Percentiles rank a stretch among this genome's conserved stretches.
These are phyloP conservation scores for Brachyistius frenatus DNA, from an alignment of 2,113 vertebrate species.

Conservation along the genomic window DNA sequence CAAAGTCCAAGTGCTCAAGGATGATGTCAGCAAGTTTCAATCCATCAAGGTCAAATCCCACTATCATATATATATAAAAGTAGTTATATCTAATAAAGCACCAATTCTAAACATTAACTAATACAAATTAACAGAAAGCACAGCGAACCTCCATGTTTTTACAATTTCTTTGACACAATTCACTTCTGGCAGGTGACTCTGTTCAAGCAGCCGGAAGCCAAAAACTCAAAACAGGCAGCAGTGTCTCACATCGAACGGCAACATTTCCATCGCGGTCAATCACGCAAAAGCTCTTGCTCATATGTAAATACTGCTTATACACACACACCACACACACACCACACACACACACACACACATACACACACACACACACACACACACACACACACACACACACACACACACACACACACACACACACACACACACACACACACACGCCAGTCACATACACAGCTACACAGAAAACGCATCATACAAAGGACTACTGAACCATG, in stretches of 20 bases:
- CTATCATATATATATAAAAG: background rate
- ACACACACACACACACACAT: no score
- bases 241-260: slow-evolving; percentile 17
- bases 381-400: no score
- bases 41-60: slow-evolving; percentile 11
- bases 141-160: background rate
- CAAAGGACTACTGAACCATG: slow-evolving; percentile 18
- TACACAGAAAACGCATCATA: slow-evolving; percentile 24
- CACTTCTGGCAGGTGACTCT: slow-evolving; percentile 28
- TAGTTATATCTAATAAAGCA: background rate
- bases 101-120: background rate
- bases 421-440: background rate
- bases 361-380: no score
- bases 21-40: background rate
- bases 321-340: background rate
- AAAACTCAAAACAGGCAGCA: slow-evolving; percentile 30
- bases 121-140: slow-evolving; percentile 6
- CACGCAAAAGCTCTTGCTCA: slow-evolving; percentile 24
- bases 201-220: slow-evolving; percentile 38
- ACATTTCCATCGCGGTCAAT: slow-evolving; percentile 6
- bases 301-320: background rate
- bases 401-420: no score
- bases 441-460: background rate
- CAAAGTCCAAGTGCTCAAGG: slow-evolving; percentile 22
- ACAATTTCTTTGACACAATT: slow-evolving; percentile 24